Percentiles rank a stretch among this genome's conserved stretches.
Conservation (phyloP, 53 echinoderm and acorn worm species). For the Arbacia lixula region DNA sequence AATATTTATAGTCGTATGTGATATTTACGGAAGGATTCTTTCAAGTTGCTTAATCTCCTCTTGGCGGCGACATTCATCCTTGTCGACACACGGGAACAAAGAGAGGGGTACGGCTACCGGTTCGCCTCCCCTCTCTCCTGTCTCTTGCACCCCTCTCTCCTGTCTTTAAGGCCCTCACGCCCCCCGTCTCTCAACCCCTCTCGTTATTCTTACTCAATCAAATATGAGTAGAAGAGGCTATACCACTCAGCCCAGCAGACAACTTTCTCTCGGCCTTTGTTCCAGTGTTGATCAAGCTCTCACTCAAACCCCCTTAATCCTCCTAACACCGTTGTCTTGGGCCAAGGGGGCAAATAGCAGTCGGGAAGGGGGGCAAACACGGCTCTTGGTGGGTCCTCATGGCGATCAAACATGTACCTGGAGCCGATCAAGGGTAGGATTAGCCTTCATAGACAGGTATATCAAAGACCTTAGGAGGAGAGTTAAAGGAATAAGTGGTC, state of each 20-base stretch:
- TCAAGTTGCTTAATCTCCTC: slow-evolving; percentile 12
- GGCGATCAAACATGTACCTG: slow-evolving; percentile 39
- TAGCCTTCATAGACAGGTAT: slow-evolving; percentile 2
- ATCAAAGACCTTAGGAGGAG: too few species aligned
- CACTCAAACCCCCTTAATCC: slow-evolving; percentile 19
- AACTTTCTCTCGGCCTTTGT: background rate
- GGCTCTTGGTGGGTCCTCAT: background rate
- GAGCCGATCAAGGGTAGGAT: slow-evolving; percentile 45
- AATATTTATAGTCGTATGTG: slow-evolving; percentile 18
- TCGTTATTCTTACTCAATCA: too few species aligned
- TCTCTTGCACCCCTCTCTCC: background rate
- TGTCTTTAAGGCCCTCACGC: background rate
- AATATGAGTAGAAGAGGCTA: background rate
- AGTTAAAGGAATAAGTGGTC: too few species aligned
- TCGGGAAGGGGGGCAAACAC: slow-evolving; percentile 37
- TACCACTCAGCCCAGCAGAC: background rate
- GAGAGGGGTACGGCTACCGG: slow-evolving; percentile 30
- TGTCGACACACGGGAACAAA: slow-evolving; percentile 12
- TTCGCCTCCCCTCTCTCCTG: background rate
- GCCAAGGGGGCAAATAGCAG: slow-evolving; percentile 34
- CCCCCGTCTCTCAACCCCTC: background rate
- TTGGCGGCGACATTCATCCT: slow-evolving; percentile 41
- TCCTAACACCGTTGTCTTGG: slow-evolving; percentile 47
- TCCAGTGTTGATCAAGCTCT: slow-evolving; percentile 23
- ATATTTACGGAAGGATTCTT: background rate